A percentile compares a stretch with the other conserved stretches of the same genome.
These are phyloP conservation scores for Psilanteris sp. DNA, from an alignment of 1,140 invertebrate genomes.

Conservation along the genomic window DNA sequence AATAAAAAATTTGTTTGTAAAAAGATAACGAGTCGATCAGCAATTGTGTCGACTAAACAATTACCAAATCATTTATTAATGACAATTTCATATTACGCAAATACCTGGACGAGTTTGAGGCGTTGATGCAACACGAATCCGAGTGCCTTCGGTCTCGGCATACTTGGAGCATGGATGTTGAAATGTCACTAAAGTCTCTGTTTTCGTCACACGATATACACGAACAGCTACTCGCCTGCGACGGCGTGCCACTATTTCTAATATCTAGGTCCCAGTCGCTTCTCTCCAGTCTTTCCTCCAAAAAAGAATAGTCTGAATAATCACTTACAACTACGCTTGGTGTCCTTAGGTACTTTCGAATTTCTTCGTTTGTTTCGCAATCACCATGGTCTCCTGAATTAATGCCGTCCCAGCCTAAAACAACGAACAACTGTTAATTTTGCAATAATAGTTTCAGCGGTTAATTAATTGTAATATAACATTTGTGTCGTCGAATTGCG, in stretches of 20 bases:
- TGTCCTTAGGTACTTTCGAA: conserved; percentile 84
- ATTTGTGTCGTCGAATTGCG: no score
- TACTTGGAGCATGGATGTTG: conserved; percentile 55
- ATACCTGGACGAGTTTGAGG: conserved; percentile 39
- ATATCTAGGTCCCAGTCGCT: conserved; percentile 72
- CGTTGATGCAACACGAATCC: conserved; percentile 71
- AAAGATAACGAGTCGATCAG: no score
- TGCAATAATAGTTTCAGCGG: no score
- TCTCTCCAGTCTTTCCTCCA: conserved; percentile 74
- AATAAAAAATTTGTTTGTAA: neutral
- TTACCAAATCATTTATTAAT: no score
- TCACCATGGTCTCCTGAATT: conserved; percentile 73
- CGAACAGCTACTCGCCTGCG: conserved; percentile 74
- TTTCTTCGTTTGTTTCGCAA: conserved; percentile 78
- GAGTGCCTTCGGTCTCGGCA: conserved; percentile 72
- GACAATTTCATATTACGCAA: no score
- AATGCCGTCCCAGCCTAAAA: conserved; percentile 69
- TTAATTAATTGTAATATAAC: no score
- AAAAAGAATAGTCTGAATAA: conserved; percentile 86
- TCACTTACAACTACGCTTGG: conserved; percentile 91
- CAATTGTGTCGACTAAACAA: no score
- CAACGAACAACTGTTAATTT: neutral
- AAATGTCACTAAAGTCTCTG: conserved; percentile 67
- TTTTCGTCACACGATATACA: conserved; percentile 74
- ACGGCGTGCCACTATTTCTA: conserved; percentile 66